Percentiles rank a stretch among this genome's conserved stretches.
phyloP scores from a whole-genome alignment of 2,888 invertebrate species.

The Philhelius pedissequus region DNA sequence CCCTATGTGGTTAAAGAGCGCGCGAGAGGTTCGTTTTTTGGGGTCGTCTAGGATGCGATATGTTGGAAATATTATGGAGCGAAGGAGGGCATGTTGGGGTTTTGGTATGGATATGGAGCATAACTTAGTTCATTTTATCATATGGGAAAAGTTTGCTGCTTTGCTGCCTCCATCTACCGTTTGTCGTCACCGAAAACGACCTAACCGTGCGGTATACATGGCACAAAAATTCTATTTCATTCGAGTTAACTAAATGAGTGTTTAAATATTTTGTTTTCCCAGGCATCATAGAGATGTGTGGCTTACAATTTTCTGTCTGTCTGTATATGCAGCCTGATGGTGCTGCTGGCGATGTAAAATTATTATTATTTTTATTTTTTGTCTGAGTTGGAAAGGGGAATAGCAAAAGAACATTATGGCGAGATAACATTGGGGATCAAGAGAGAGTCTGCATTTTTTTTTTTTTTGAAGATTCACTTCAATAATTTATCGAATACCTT shows the following conservation, averaged over 20 bases:
- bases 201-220: background rate
- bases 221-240: slow-evolving; percentile 62
- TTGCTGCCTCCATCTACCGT: slow-evolving; percentile 18
- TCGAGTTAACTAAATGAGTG: slow-evolving; percentile 68
- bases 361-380: slow-evolving; percentile 18
- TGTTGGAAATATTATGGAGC: background rate
- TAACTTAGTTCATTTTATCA: slow-evolving; percentile 69
- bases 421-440: slow-evolving; percentile 55
- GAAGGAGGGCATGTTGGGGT: background rate
- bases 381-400: no score
- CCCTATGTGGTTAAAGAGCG: no score
- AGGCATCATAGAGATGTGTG: slow-evolving; percentile 30
- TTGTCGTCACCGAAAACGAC: slow-evolving; percentile 28
- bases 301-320: slow-evolving; percentile 1
- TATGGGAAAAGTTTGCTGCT: slow-evolving; percentile 62
- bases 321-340: background rate
- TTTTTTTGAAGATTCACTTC: slow-evolving; percentile 4
- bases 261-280: slow-evolving; percentile 67
- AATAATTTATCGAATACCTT: slow-evolving; percentile 60
- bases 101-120: slow-evolving; percentile 26
- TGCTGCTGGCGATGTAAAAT: slow-evolving; percentile 40
- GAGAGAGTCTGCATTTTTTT: slow-evolving; percentile 26
- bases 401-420: slow-evolving; percentile 30
- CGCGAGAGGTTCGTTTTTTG: background rate
- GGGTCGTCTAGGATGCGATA: background rate